Conservation (phyloP, 2,888 invertebrate genomes). For the Caenorhabditis sulstoni region DNA sequence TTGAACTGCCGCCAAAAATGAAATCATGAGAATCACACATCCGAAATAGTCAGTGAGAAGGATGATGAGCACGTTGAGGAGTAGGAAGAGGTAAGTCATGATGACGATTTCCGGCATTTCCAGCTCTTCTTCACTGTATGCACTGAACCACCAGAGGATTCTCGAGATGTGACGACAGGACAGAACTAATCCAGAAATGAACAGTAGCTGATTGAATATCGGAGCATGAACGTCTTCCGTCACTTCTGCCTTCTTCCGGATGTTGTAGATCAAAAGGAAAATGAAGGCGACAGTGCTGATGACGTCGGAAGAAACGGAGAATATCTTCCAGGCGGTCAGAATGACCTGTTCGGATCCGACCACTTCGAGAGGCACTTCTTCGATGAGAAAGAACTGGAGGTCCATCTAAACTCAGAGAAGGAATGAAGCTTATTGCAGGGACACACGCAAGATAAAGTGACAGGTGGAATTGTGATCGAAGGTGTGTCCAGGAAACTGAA, state of each 20-base stretch:
- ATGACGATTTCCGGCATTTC: too few relatives aligned
- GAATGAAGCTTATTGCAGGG: too few relatives aligned
- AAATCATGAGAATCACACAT: neutral
- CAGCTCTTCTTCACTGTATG: too few relatives aligned
- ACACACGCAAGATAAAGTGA: too few relatives aligned
- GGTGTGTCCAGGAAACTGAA: too few relatives aligned
- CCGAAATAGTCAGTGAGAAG: neutral
- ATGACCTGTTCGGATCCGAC: too few relatives aligned
- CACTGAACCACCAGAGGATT: too few relatives aligned
- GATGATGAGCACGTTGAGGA: neutral
- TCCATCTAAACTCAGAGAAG: too few relatives aligned
- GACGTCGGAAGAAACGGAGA: neutral
- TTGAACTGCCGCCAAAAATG: neutral
- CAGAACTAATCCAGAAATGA: too few relatives aligned
- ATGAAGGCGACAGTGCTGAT: neutral
- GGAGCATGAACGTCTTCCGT: neutral
- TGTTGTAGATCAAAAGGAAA: neutral
- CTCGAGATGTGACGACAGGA: neutral
- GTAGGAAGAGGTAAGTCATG: neutral
- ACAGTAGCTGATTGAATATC: constrained; percentile 1
- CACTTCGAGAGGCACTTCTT: too few relatives aligned
- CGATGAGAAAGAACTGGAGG: too few relatives aligned
- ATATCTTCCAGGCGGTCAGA: neutral
- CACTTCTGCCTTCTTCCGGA: neutral
- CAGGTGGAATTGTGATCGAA: too few relatives aligned